phyloP scores from a whole-genome alignment of 2,797 vertebrate genomes.

The Mallotus villosus region DNA sequence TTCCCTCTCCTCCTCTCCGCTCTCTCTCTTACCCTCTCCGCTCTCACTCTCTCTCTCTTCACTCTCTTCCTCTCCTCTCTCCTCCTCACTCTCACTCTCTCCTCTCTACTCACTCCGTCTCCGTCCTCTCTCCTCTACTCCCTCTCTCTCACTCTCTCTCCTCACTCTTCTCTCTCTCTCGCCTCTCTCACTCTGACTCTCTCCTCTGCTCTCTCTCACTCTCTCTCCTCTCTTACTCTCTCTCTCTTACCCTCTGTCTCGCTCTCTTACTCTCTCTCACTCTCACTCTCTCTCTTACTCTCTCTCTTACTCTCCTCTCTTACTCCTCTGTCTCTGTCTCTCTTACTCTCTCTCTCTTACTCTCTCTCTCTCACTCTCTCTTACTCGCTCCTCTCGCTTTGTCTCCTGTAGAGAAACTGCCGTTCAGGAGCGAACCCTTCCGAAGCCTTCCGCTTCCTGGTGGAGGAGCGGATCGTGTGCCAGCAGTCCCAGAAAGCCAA shows the following conservation, averaged over 20 bases:
- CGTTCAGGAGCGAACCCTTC: conserved; percentile 94
- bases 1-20: neutral
- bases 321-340: neutral
- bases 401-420: conserved; percentile 87
- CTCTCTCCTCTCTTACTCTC: neutral
- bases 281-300: neutral
- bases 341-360: neutral
- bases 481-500: conserved; percentile 96
- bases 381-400: neutral
- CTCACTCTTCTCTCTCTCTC: neutral
- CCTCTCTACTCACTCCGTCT: too few species aligned
- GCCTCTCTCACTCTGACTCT: neutral
- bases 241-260: neutral
- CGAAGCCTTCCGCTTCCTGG: conserved; percentile 95
- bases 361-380: neutral
- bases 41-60: too few species aligned
- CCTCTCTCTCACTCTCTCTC: neutral
- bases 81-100: neutral
- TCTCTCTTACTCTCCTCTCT: neutral
- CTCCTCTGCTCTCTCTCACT: neutral
- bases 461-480: conserved; percentile 97
- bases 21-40: too few species aligned
- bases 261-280: neutral
- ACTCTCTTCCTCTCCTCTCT: neutral
- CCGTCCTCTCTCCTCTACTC: too few species aligned